Evolutionary conservation across 2,113 vertebrate species (phyloP), one percentile per base, ranked within the genome.

Genomic region (Oncorhynchus kisutch): DNA sequence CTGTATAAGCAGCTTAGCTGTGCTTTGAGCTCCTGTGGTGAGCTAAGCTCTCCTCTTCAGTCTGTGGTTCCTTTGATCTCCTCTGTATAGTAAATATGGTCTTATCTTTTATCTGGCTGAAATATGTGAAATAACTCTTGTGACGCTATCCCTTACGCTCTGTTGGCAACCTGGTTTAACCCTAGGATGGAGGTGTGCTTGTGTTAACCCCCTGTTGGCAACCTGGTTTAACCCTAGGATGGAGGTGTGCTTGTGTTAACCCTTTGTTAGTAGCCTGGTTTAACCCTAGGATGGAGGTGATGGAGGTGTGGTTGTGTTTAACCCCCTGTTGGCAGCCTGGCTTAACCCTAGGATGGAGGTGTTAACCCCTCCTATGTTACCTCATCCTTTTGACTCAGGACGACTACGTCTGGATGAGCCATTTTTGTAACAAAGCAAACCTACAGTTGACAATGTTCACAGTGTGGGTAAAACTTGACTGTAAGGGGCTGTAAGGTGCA

Each of bases 1-100:
- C 39, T 2, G 69, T 27, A 49, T 90, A 89, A 91, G 88, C 88
- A 60, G 80, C 85, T 91, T 88, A 86, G 74, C 85, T 84, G 80
- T 57, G 82, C 82, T 84, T 86, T 77, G 80, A 72, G 84, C 86
- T 88, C 78, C 81, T 76, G 25, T 31, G 78, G 66, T 84, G 85
- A 91, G 85, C 83, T 74, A 29, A 31, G 25, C 65, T 29, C 65
- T 67, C 29, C 66, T 20, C 76, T 57, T 71, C 25, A 4, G 60
- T 70, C 71, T 71, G 51, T 1, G 51, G 25, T 64, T 34, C 4
- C 45, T 31, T 25, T 25, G n/a, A 25, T 13, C 31, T 11, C 48
- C 82, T 79, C 78, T 73, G 74, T 51, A 39, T 5, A 29, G 82
- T 82, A 81, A 85, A 81, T 79, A 82, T 73, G 79, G 51, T 77